Conservation (phyloP, 2,888 invertebrate species). For the Lapara coniferarum region DNA sequence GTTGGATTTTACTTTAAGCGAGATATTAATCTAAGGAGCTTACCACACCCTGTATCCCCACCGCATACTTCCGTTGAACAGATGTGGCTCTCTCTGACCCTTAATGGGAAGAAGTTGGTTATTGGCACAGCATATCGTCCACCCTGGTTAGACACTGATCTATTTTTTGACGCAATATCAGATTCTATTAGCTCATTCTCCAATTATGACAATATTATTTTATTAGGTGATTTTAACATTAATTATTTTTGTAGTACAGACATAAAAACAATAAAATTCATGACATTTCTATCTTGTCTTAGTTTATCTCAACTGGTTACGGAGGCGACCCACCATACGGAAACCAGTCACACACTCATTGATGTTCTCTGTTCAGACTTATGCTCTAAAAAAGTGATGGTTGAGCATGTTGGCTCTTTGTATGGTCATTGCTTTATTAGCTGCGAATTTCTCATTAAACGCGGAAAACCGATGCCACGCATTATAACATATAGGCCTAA, state of each 20-base stretch:
- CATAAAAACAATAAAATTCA: not conserved
- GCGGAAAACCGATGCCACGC: not conserved
- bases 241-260: not conserved
- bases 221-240: too few species aligned
- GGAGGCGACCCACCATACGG: not conserved
- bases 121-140: slow-evolving; percentile 38
- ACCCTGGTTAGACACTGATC: slow-evolving; percentile 31
- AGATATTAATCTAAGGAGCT: slow-evolving; percentile 7
- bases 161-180: slow-evolving; percentile 30
- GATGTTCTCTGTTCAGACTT: not conserved
- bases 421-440: not conserved
- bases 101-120: slow-evolving; percentile 26
- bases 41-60: slow-evolving; percentile 19
- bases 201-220: not conserved
- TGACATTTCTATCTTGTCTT: not conserved
- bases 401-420: not conserved
- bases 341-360: not conserved
- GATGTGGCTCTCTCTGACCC: slow-evolving; percentile 24
- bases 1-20: slow-evolving; percentile 36
- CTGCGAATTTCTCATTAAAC: not conserved
- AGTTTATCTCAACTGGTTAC: not conserved
- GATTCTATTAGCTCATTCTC: not conserved
- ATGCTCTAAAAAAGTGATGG: not conserved
- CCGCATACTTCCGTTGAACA: slow-evolving; percentile 22
- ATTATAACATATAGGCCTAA: not conserved